A percentile compares a stretch with the other conserved stretches of the same genome.
Evolutionary conservation across 2,797 vertebrate species (phyloP).

Genomic region (Xenops minutus): DNA sequence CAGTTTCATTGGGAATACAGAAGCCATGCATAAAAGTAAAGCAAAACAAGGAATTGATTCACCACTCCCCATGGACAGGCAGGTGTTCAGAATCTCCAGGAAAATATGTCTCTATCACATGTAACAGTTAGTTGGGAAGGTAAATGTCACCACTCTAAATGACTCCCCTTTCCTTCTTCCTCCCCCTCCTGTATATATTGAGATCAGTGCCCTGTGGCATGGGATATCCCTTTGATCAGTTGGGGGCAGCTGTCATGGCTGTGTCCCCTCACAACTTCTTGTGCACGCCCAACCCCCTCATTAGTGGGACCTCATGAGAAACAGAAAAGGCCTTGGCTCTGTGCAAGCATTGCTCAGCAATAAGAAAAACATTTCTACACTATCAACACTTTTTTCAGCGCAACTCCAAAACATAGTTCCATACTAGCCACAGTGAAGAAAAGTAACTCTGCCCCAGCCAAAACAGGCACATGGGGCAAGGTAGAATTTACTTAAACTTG

Average conservation of each 20-base stretch:
- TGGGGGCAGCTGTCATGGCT: neutral
- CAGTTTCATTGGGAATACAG: neutral
- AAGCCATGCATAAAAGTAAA: fast-evolving
- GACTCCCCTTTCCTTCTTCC: neutral
- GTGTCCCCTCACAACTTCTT: neutral
- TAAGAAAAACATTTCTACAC: neutral
- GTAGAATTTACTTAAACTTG: neutral
- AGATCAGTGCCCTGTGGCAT: neutral
- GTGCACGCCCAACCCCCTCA: neutral
- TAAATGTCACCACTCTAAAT: neutral
- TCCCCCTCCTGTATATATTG: neutral
- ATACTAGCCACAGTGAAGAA: neutral
- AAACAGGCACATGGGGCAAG: neutral
- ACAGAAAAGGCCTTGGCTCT: neutral
- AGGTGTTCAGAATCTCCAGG: neutral
- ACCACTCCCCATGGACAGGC: neutral
- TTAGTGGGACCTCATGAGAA: neutral
- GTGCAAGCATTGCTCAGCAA: neutral
- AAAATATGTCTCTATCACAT: neutral
- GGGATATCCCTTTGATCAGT: neutral
- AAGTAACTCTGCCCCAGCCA: neutral
- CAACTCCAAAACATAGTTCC: neutral
- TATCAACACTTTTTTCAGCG: neutral
- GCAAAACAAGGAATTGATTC: neutral
- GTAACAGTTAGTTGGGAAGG: neutral